These are phyloP conservation scores for Falcunculus frontatus DNA, from an alignment of 2,113 vertebrate genomes.

Conservation along the genomic window DNA sequence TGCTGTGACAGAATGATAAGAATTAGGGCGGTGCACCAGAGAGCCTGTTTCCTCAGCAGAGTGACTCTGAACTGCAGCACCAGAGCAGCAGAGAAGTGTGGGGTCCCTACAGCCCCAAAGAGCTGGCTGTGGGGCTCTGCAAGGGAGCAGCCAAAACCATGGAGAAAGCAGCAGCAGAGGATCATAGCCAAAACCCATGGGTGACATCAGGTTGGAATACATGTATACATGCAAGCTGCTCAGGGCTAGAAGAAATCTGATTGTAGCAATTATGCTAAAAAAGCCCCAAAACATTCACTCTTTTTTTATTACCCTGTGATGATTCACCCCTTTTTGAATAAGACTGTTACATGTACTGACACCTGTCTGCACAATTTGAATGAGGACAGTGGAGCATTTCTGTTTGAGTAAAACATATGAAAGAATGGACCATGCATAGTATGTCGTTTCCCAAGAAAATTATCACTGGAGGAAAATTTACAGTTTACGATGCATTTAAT, in stretches of 20 bases:
- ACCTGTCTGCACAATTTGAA: background rate
- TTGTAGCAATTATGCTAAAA: background rate
- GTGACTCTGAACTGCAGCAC: background rate
- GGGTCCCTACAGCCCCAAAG: background rate
- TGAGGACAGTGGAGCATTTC: background rate
- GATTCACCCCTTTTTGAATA: background rate
- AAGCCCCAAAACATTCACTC: fast-evolving
- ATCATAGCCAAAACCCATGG: background rate
- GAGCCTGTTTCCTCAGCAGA: background rate
- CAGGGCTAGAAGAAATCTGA: background rate
- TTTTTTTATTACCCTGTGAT: background rate
- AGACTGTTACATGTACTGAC: background rate
- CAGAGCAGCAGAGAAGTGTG: background rate
- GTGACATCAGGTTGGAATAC: fast-evolving
- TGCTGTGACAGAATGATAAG: background rate
- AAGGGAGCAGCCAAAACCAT: background rate
- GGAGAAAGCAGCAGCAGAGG: background rate
- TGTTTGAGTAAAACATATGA: background rate
- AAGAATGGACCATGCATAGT: background rate
- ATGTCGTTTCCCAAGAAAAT: background rate
- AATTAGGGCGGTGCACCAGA: background rate
- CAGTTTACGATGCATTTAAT: background rate
- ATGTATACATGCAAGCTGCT: background rate
- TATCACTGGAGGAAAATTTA: background rate
- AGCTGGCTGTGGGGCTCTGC: background rate